Evolutionary conservation across 2,888 invertebrate genomes (phyloP).

Genomic region (Heterodera filipjevi): DNA sequence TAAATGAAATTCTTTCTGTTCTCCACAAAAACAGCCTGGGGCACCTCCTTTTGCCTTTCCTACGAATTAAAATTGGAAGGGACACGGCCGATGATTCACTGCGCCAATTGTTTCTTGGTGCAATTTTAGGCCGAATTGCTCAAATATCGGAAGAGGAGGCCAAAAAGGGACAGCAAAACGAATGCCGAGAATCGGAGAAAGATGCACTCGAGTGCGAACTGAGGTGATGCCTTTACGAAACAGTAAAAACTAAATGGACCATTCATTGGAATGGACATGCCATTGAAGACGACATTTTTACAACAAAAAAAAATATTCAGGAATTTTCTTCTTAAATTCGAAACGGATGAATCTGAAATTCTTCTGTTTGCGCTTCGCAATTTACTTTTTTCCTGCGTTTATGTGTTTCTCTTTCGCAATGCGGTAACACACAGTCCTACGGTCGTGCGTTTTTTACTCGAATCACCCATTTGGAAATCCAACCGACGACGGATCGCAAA

Average conservation of each 20-base stretch:
- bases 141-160: constrained; percentile 12
- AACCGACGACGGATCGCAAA: constrained; percentile 10
- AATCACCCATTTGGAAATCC: constrained; percentile 31
- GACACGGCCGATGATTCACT: constrained; percentile 19
- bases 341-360: constrained; percentile 23
- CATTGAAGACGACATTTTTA: too few species aligned
- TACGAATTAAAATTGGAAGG: constrained; percentile 34
- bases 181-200: constrained; percentile 14
- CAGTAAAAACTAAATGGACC: too few species aligned
- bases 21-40: constrained; percentile 35
- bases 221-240: too few species aligned
- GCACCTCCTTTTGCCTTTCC: constrained; percentile 43
- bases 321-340: constrained; percentile 38
- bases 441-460: constrained; percentile 37
- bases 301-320: neutral
- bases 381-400: constrained; percentile 42
- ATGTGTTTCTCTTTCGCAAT: constrained; percentile 38
- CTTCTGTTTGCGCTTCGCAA: constrained; percentile 39
- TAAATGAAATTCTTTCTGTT: constrained; percentile 27
- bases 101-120: constrained; percentile 35
- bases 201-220: constrained; percentile 35
- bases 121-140: constrained; percentile 30
- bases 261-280: too few species aligned
- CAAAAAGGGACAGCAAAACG: neutral
- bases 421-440: constrained; percentile 17